A percentile compares a stretch with the other conserved stretches of the same genome.
These are phyloP conservation scores for Linurgus olivaceus DNA, from an alignment of 2,797 vertebrate species.

Conservation along the genomic window DNA sequence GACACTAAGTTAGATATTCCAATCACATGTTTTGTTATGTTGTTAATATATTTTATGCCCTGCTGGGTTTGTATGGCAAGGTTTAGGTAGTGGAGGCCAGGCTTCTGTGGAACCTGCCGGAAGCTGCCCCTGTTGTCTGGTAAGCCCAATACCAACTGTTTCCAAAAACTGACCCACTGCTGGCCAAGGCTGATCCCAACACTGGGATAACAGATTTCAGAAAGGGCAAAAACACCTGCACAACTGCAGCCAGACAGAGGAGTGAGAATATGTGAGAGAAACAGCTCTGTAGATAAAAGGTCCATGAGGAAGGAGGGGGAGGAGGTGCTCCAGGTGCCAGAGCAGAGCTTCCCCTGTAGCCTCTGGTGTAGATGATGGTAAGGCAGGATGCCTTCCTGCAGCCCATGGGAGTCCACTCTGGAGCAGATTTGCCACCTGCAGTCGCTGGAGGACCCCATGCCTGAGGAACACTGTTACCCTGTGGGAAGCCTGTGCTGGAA, in stretches of 20 bases:
- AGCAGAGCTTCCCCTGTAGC: neutral
- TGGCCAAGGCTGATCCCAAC: neutral
- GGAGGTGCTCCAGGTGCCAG: neutral
- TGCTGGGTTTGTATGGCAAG: neutral
- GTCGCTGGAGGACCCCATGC: neutral
- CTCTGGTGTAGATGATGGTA: too few species aligned
- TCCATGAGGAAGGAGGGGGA: neutral
- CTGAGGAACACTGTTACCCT: accelerated
- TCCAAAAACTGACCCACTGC: accelerated
- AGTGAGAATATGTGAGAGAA: neutral
- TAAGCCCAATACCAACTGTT: accelerated
- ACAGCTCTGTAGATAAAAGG: neutral
- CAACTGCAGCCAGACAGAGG: neutral
- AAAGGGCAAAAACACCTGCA: neutral
- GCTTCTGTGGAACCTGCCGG: neutral
- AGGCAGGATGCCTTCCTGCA: neutral
- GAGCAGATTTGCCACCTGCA: neutral
- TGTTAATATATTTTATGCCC: neutral
- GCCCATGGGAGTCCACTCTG: too few species aligned
- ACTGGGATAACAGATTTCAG: neutral
- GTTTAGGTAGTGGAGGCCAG: neutral
- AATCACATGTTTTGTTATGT: neutral
- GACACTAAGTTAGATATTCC: neutral
- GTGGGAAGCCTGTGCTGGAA: neutral
- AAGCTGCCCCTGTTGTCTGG: neutral